phyloP scores from a whole-genome alignment of 2,113 vertebrate genomes.

The Dendropsophus ebraccatus region DNA sequence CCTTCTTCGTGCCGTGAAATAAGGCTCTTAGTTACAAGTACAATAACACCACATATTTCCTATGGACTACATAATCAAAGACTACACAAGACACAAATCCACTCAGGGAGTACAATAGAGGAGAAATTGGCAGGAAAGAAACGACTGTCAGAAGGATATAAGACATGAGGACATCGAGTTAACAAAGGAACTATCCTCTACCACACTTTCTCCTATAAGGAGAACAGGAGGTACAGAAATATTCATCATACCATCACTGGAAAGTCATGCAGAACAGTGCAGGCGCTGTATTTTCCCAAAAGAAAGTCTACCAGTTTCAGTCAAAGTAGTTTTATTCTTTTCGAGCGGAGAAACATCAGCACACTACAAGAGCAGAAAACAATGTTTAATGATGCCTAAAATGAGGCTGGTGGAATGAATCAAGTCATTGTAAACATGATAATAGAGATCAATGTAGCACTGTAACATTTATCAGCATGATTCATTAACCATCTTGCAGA shows the following conservation, averaged over 20 bases:
- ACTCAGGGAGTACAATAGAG: not conserved
- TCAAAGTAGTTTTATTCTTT: conserved; percentile 44
- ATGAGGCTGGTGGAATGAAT: not conserved
- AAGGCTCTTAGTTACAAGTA: too few relatives aligned
- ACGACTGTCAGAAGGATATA: not conserved
- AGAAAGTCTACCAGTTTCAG: conserved; percentile 54
- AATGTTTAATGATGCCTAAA: conserved; percentile 43
- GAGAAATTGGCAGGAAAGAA: not conserved
- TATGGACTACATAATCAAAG: not conserved
- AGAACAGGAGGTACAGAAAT: conserved; percentile 28
- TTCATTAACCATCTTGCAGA: not conserved
- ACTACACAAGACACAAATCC: not conserved
- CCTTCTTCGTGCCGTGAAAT: too few relatives aligned
- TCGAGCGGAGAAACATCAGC: conserved; percentile 40
- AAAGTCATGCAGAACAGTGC: conserved; percentile 54
- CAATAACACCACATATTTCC: not conserved
- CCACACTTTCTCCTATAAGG: conserved; percentile 35
- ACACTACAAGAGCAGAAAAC: conserved; percentile 58
- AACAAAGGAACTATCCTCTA: conserved; percentile 45
- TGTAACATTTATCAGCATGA: not conserved
- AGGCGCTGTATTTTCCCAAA: conserved; percentile 50
- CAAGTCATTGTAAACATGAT: not conserved
- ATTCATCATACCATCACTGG: conserved; percentile 55
- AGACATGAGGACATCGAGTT: conserved; percentile 6
- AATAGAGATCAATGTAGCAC: not conserved